A percentile compares a stretch with the other conserved stretches of the same genome.
Conservation (phyloP, 2,797 vertebrate genomes). For the Coilia nasus region DNA sequence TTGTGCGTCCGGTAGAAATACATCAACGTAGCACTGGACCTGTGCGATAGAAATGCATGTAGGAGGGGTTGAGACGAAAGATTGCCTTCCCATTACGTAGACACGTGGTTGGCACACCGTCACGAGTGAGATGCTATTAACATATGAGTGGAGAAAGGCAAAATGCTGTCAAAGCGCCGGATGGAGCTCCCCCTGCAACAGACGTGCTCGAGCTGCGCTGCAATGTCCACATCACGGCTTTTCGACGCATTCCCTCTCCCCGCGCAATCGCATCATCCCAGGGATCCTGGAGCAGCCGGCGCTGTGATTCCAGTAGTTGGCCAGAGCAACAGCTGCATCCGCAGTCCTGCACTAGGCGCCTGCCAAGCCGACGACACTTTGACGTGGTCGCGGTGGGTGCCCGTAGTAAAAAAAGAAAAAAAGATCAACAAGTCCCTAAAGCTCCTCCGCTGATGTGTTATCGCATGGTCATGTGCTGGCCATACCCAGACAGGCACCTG, state of each 20-base stretch:
- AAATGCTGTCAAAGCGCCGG: not conserved
- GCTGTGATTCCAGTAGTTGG: not conserved
- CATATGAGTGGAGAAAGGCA: slow-evolving; percentile 1
- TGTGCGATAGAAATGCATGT: slow-evolving; percentile 49
- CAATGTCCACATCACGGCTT: slow-evolving; percentile 21
- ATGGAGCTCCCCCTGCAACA: not conserved
- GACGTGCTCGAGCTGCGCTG: slow-evolving; percentile 6
- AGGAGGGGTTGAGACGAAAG: slow-evolving; percentile 76
- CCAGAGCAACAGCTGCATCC: slow-evolving; percentile 26
- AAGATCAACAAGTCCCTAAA: slow-evolving; percentile 12
- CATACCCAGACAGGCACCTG: not conserved
- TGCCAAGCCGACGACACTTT: not conserved
- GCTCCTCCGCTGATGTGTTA: not conserved
- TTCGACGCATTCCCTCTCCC: not conserved
- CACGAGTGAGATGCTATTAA: slow-evolving; percentile 17
- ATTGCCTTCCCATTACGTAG: slow-evolving; percentile 75
- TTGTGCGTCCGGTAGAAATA: slow-evolving; percentile 69
- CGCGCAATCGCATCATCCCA: too few species aligned
- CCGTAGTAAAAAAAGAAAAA: not conserved
- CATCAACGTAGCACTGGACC: slow-evolving; percentile 58
- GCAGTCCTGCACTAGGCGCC: not conserved
- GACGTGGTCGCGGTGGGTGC: not conserved
- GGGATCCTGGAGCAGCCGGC: not conserved
- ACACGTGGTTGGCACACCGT: slow-evolving; percentile 69
- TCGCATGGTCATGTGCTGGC: not conserved